phyloP scores from a whole-genome alignment of 2,113 vertebrate species.

The Micronycteris hirsuta region DNA sequence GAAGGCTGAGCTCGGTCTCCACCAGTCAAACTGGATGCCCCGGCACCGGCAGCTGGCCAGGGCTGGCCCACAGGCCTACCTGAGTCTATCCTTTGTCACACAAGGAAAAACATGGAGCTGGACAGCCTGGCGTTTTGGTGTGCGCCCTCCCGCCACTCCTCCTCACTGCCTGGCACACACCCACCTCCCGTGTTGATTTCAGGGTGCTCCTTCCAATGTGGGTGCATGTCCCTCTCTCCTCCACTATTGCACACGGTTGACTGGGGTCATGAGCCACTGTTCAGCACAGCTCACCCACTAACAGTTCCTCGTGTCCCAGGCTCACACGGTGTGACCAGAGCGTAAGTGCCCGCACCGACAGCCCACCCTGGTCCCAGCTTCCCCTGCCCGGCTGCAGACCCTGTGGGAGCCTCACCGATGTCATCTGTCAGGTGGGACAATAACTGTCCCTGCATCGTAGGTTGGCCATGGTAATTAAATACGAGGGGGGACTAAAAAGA shows the following conservation, averaged over 20 bases:
- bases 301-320: not conserved
- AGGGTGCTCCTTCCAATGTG: rapidly evolving
- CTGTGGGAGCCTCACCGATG: rapidly evolving
- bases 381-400: not conserved
- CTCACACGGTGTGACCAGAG: rapidly evolving
- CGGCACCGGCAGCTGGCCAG: too few species aligned
- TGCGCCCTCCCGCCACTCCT: rapidly evolving
- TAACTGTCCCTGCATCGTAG: rapidly evolving
- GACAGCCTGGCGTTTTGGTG: not conserved
- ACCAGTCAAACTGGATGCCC: not conserved
- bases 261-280: rapidly evolving
- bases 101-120: not conserved
- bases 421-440: not conserved
- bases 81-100: rapidly evolving
- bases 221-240: rapidly evolving
- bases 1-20: rapidly evolving
- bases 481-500: too few species aligned
- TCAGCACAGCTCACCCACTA: not conserved
- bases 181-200: rapidly evolving
- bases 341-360: rapidly evolving
- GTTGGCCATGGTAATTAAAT: too few species aligned
- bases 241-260: rapidly evolving
- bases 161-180: rapidly evolving
- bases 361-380: not conserved
- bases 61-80: not conserved